Evolutionary conservation across 2,888 invertebrate genomes (phyloP).

Genomic region (Drosophila tripunctata): DNA sequence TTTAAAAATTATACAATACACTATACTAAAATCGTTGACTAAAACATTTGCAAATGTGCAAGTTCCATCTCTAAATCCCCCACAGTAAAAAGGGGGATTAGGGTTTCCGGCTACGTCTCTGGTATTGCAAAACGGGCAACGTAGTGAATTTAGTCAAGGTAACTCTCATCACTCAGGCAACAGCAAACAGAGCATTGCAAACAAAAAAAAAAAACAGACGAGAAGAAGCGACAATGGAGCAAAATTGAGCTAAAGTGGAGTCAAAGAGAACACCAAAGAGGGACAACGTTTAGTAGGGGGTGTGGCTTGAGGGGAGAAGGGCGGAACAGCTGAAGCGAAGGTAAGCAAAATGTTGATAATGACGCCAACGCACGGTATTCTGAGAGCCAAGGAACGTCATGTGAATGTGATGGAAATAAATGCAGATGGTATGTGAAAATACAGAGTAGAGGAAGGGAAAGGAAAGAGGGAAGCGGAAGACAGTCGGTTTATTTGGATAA

Average conservation of each 20-base stretch:
- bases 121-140: conserved; percentile 4
- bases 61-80: too few relatives aligned
- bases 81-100: not conserved
- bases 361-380: conserved; percentile 36
- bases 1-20: too few relatives aligned
- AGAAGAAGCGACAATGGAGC: conserved; percentile 42
- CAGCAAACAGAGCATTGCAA: conserved; percentile 15
- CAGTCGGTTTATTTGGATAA: conserved; percentile 72
- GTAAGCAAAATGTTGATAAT: conserved; percentile 44
- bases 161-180: conserved; percentile 36
- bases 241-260: conserved; percentile 38
- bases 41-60: too few relatives aligned
- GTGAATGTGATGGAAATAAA: conserved; percentile 48
- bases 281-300: not conserved
- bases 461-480: not conserved
- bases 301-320: not conserved
- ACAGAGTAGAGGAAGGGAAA: not conserved
- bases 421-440: conserved; percentile 14
- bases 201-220: conserved; percentile 15
- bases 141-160: conserved; percentile 47
- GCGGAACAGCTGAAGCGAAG: not conserved
- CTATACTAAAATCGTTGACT: too few relatives aligned
- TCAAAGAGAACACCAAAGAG: not conserved
- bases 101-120: conserved; percentile 1
- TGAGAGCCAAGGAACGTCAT: conserved; percentile 33